A percentile compares a stretch with the other conserved stretches of the same genome.
Evolutionary conservation across 2,888 invertebrate genomes (phyloP).

Genomic region (Pandemis heparana): DNA sequence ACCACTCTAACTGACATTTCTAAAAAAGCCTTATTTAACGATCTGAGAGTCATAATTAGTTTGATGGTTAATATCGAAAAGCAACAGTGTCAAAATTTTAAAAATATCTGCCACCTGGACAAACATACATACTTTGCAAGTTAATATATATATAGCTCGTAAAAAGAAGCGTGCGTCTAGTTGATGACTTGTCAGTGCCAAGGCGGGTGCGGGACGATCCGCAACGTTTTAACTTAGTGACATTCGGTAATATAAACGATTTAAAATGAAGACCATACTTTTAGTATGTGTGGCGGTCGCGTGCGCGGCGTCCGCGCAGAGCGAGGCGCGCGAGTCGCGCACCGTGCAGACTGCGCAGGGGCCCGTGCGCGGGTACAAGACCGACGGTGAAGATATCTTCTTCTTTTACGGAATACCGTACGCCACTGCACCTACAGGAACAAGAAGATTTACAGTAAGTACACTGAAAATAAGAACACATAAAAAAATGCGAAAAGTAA

Average conservation of each 20-base stretch:
- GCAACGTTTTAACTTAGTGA: not conserved
- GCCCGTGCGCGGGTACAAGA: slow-evolving; percentile 15
- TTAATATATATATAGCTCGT: too few species aligned
- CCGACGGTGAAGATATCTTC: slow-evolving; percentile 2
- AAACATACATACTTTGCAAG: too few species aligned
- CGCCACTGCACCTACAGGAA: slow-evolving; percentile 8
- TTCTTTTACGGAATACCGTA: slow-evolving; percentile 13
- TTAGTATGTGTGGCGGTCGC: not conserved
- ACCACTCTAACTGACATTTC: too few species aligned
- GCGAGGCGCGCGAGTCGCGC: slow-evolving; percentile 17
- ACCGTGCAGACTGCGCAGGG: not conserved
- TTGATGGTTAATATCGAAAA: too few species aligned
- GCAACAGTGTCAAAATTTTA: too few species aligned
- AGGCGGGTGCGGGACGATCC: not conserved
- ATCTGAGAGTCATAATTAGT: too few species aligned
- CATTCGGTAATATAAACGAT: not conserved
- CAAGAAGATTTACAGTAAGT: slow-evolving; percentile 1
- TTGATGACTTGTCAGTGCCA: not conserved
- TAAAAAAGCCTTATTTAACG: too few species aligned
- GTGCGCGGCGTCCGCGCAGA: not conserved
- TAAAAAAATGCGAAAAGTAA: too few species aligned
- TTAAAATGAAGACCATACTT: slow-evolving; percentile 1
- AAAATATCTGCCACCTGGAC: too few species aligned
- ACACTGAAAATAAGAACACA: too few species aligned
- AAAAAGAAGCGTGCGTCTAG: too few species aligned